Base-by-base conservation (phyloP, 2,888 invertebrate genomes). In the Trilocha varians region DNA sequence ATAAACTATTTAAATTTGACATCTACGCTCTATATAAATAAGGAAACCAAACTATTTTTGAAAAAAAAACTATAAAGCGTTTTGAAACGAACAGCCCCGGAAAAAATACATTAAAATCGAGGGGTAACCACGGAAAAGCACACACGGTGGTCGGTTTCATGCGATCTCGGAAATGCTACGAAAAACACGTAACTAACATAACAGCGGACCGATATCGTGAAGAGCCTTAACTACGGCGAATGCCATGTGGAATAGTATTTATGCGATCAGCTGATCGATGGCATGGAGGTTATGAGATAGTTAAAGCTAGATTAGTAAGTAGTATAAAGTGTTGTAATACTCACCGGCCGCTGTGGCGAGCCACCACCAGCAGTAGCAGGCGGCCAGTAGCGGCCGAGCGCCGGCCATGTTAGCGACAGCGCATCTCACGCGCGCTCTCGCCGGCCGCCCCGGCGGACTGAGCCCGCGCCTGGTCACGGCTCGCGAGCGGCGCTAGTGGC, bases 361-460 rank as follows among this genome's bases (percentile, higher is more conserved):
- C 85, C 84, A 85, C 84, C 84, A 86, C 79, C 82, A 82, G 78
- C 76, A 78, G 72, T 74, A 82, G 77, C 78, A 80, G 77, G 74
- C 83, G 84, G 79, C 77, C 70, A 79, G 78, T 78, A 86, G 86
- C 84, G 86, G 78, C 85, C 84, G 84, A 82, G 82, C 82, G 86
- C 83, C 84, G 86, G 86, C 80, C 87, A 86, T 86, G 41, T 82
- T 69, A 86, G 78, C 77, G 83, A 67, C 74, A 76, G 78, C 86
- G 85, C 87, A 86, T 86, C 74, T 78, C 65, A 80, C 80, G 82
- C 71, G 85, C 84, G 84, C 78, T 78, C 78, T 76, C 70, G 80
- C 84, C 84, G 84, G 84, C 84, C 83, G 84, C 80, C 82, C 84
- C 84, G 84, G 82, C 84, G 75, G 82, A 84, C 83, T 83, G 78